Base-by-base conservation (phyloP, 2,888 invertebrate species). In the Andricus quercusramuli region DNA sequence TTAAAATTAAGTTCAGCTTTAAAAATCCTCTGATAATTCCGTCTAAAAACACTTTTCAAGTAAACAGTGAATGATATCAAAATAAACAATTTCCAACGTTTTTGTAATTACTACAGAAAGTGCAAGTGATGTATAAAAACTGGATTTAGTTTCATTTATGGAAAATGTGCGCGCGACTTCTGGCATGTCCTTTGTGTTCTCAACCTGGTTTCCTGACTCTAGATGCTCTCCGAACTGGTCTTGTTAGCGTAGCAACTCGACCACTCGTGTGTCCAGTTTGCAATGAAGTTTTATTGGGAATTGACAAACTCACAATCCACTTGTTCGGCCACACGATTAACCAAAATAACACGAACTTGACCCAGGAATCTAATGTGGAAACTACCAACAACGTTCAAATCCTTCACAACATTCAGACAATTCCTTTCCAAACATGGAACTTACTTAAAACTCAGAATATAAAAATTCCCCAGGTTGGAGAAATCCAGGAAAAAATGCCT, bases 221-320 rank as follows among this genome's bases (percentile, higher is more conserved):
- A 81, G 96, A 96, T 90, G 94, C 95, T 22, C 93, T 97, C 85
- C 94, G 96, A 90, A 94, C 95, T 80, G 95, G 95, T 86, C 94
- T 97, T 78, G 96, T 97, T 83, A 95, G 94, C 89, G 96, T 96
- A 64, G 96, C 97, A 22, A 96, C 96, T 74, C 95, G 96, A 83
- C 96, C 95, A 83, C 93, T 97, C 86, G 91, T 94, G 78, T 97
- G 97, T 90, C 97, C 97, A 20, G 95, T 97, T 82, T 97, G 97
- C 90, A 95, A 95, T 88, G 96, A 97, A 88, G 93, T 95, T 86
- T 93, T 97, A 29, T 93, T 95, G 83, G 97, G 97, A 1, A 94
- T 97, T 84, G 97, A 97, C 91, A 97, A 97, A 93, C 93, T 97
- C 77, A 97, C 97, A 0, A 96, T 97, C 89, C 97, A 97, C 92